These are phyloP conservation scores for Bradypodion ventrale DNA, from an alignment of 2,797 vertebrate genomes.

Conservation along the genomic window DNA sequence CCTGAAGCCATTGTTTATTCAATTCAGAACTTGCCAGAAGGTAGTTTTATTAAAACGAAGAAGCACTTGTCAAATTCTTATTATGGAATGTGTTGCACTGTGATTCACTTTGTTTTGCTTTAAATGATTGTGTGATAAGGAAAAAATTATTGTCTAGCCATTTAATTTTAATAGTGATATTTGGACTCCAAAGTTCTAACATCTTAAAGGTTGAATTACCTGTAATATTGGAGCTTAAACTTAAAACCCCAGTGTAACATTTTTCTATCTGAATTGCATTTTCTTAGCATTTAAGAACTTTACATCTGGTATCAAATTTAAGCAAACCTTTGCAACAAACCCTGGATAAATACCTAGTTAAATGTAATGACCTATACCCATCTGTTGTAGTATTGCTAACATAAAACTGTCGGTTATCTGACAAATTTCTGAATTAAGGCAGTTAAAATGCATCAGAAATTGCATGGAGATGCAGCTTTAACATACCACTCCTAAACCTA, in stretches of 20 bases:
- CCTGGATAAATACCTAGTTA: background rate
- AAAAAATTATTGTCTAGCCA: background rate
- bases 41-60: constrained; percentile 66
- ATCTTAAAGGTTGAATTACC: background rate
- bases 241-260: background rate
- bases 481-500: background rate
- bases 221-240: background rate
- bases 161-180: background rate
- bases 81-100: background rate
- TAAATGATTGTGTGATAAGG: background rate
- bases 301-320: background rate
- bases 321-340: background rate
- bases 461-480: background rate
- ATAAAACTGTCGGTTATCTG: background rate
- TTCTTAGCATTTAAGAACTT: background rate
- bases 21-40: constrained; percentile 92
- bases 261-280: background rate
- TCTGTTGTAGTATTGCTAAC: background rate
- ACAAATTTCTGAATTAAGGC: background rate
- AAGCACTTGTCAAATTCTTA: background rate
- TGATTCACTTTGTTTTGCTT: background rate
- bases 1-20: constrained; percentile 93
- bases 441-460: background rate
- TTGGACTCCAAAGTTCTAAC: background rate
- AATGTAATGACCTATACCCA: background rate